phyloP scores from a whole-genome alignment of 2,797 vertebrate genomes.

The Coendou prehensilis region DNA sequence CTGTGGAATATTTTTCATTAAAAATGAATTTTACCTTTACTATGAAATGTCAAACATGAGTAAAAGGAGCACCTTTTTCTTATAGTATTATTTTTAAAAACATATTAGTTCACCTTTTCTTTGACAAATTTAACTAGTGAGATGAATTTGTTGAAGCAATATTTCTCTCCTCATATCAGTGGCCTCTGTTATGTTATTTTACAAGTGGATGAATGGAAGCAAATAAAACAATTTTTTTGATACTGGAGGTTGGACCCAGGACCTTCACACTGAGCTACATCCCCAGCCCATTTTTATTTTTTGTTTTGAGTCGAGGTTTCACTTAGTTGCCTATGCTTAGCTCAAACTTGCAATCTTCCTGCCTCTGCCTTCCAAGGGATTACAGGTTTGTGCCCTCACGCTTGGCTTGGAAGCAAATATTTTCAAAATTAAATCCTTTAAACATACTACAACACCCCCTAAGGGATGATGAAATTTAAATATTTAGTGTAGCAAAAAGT shows the following conservation, averaged over 20 bases:
- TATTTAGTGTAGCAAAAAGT: slow-evolving; percentile 36
- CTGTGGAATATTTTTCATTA: slow-evolving; percentile 73
- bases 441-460: not conserved
- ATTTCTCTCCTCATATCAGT: slow-evolving; percentile 52
- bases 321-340: not conserved
- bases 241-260: not conserved
- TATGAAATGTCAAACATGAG: slow-evolving; percentile 82
- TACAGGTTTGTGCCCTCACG: not conserved
- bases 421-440: slow-evolving; percentile 36
- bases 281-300: not conserved
- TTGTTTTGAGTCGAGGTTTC: not conserved
- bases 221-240: not conserved
- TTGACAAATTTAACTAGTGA: slow-evolving; percentile 74
- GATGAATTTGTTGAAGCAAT: slow-evolving; percentile 65
- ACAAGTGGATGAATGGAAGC: slow-evolving; percentile 2
- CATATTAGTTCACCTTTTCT: slow-evolving; percentile 69
- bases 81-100: slow-evolving; percentile 43
- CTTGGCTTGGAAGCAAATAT: not conserved
- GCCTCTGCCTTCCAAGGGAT: not conserved
- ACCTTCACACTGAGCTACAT: not conserved
- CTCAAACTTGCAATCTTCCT: not conserved
- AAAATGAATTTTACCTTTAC: slow-evolving; percentile 79
- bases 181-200: slow-evolving; percentile 45
- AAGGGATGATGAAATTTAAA: slow-evolving; percentile 2
- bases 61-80: slow-evolving; percentile 74